Evolutionary conservation across 2,888 invertebrate genomes (phyloP), one percentile per base, ranked within the genome.

Genomic region (Drosophila aldrichi): DNA sequence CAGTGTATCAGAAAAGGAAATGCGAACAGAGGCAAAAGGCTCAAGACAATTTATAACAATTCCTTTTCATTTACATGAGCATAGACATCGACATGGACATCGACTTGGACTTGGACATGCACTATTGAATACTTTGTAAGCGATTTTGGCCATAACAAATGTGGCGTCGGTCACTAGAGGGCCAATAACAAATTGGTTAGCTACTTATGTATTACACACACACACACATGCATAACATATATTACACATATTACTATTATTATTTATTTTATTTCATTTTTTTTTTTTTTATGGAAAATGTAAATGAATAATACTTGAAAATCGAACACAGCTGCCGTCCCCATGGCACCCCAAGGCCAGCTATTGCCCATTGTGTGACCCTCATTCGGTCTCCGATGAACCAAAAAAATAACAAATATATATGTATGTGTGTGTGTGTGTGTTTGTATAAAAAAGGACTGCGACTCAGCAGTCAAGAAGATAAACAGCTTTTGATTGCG

Each of bases 401-500:
- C 80, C 70, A 58, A 60, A 60, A 74, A 58, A 57, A 36, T 51
- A 36, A 40, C 43, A 55, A 54, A 69, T 46, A 61, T n/a, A 6
- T 32, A 34, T 22, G 12, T 22, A 8, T 34, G 14, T 4, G 9
- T 46, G 12, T 43, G 14, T n/a, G 5, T 46, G 10, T 48, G n/a
- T 48, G 10, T 48, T 29, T 48, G 12, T 38, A 25, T 55, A 38
- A 61, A 49, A 55, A 59, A 60, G 62, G 65, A 65, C 62, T 59
- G 36, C 43, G 60, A 58, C 44, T 61, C 61, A 54, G 69, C 76
- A 76, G 80, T 76, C 77, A 67, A 61, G 41, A 87, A 84, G 83
- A 89, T 89, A 88, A 88, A 83, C 89, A 88, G 85, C 75, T 73
- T 81, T 82, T 84, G 88, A 89, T 83, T 83, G 73, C 58, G 78